Base-by-base conservation (phyloP, 1,140 invertebrate species). In the Calliphora vicina region DNA sequence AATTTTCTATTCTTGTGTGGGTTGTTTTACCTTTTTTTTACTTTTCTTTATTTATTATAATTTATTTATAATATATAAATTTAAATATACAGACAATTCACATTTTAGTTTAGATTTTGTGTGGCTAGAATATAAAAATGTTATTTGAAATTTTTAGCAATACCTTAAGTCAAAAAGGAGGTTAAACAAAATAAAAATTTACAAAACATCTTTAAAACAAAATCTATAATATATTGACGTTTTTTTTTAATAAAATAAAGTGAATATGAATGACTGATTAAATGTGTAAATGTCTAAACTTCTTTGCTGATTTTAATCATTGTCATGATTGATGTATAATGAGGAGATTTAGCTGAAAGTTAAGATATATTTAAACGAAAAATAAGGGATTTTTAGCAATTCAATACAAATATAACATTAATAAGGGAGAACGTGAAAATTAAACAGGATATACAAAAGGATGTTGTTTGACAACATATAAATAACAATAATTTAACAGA, bases 1-100 rank as follows among this genome's bases (percentile, higher is more conserved):
- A 67, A 67, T 67, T 67, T 67, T 67, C 20, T 67, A 67, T 67
- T 25, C 23, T 67, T 67, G 61, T 67, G 61, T 67, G 61, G 61
- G 61, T 67, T 67, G 61, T 67, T 20, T 67, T 67, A 67, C 61
- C 61, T 9, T 67, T 23, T 23, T 67, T 10, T 23, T 23, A 57
- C n/a, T 57, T n/a, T 17, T 57, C 0, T 57, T 57, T 57, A 17
- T 57, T 17, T 57, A 57, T 57, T 57, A 15, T 57, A 15, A 17
- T 57, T 17, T 57, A 57, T 57, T 57, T 6, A 17, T 57, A 57
- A 17, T n/a, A 57, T n/a, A 57, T 57, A n/a, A 57, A 57, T 57
- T 57, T 57, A 57, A 57, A 57, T 57, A n/a, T n/a, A 57, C 50
- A 17, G 50, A 57, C 50, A 57, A n/a, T 8, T 2, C 10, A 5